A percentile compares a stretch with the other conserved stretches of the same genome.
Conservation (phyloP, 2,113 vertebrate species). For the Pimephales promelas region DNA sequence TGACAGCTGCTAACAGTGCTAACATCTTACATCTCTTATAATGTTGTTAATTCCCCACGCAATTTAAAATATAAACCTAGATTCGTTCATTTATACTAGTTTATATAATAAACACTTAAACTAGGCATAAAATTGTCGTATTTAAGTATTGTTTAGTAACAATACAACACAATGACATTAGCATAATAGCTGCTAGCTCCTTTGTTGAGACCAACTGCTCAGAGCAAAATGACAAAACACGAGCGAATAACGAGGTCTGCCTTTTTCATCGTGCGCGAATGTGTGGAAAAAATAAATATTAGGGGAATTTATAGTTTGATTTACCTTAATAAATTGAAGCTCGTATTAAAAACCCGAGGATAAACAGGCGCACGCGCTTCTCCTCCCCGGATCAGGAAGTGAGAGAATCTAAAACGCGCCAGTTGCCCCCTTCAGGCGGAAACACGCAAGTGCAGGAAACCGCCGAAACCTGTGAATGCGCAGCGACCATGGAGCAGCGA, state of each 20-base stretch:
- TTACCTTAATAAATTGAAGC: slow-evolving; percentile 41
- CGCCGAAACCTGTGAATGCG: neutral
- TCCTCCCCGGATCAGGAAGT: slow-evolving; percentile 59
- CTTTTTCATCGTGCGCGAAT: neutral
- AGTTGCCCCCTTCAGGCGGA: slow-evolving; percentile 31
- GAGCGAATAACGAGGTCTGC: fast-evolving
- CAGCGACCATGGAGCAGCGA: neutral
- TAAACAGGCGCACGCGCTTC: slow-evolving; percentile 52
- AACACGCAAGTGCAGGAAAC: slow-evolving; percentile 17
- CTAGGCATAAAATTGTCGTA: neutral
- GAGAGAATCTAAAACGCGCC: slow-evolving; percentile 34
- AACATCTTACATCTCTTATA: neutral
- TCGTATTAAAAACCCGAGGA: slow-evolving; percentile 15
- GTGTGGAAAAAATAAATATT: neutral
- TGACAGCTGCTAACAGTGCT: slow-evolving; percentile 21
- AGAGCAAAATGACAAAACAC: neutral
- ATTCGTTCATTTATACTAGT: neutral
- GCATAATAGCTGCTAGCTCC: slow-evolving; percentile 45
- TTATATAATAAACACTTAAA: neutral
- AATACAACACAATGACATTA: slow-evolving; percentile 19
- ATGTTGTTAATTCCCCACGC: neutral
- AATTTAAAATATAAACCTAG: too few species aligned
- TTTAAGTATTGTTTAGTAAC: neutral
- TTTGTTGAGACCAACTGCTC: slow-evolving; percentile 51
- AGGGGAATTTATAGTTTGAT: neutral